Percentiles rank a stretch among this genome's conserved stretches.
These are phyloP conservation scores for Furcifer pardalis DNA, from an alignment of 2,797 vertebrate species.

Conservation along the genomic window DNA sequence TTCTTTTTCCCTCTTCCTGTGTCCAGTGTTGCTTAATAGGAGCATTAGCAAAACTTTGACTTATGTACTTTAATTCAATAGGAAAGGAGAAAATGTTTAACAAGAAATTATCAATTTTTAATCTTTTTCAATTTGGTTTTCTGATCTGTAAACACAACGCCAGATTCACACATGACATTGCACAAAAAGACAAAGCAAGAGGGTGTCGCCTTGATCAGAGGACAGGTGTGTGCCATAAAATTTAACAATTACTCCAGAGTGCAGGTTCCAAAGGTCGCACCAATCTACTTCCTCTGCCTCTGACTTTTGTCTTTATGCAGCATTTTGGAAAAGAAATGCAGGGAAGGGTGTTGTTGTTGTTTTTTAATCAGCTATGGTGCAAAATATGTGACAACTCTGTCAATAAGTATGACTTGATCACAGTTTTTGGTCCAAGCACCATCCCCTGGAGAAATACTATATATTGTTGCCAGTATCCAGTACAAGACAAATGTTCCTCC, in stretches of 20 bases:
- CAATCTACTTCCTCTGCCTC: neutral
- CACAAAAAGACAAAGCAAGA: neutral
- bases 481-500: neutral
- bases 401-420: neutral
- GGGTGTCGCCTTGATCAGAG: neutral
- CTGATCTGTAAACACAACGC: neutral
- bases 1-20: neutral
- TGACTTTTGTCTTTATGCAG: neutral
- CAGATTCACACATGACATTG: neutral
- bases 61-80: neutral
- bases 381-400: neutral
- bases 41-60: neutral
- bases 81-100: neutral
- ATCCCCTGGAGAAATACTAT: neutral
- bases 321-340: neutral
- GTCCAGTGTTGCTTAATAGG: neutral
- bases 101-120: neutral
- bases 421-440: neutral
- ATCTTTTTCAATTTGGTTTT: neutral
- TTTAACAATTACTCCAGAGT: neutral
- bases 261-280: neutral
- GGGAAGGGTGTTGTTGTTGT: neutral
- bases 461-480: neutral
- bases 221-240: neutral
- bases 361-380: neutral